phyloP scores from a whole-genome alignment of 2,888 invertebrate genomes.

The Melipona bicolor region DNA sequence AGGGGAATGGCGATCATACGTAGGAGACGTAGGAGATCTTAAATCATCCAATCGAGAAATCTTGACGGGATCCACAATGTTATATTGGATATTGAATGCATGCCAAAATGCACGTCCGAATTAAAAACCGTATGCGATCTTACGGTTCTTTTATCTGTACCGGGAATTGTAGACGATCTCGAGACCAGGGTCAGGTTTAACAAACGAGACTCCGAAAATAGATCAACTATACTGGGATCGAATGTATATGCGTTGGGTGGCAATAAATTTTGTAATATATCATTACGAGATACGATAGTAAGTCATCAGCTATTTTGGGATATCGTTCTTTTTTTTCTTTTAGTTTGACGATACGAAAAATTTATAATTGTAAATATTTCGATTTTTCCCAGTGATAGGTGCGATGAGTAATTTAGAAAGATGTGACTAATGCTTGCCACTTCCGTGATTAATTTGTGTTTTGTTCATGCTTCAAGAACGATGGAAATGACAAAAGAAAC shows the following conservation, averaged over 20 bases:
- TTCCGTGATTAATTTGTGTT: not conserved
- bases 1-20: not conserved
- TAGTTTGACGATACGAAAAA: not conserved
- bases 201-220: constrained; percentile 20
- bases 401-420: not conserved
- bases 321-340: not conserved
- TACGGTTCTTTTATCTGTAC: constrained; percentile 50
- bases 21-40: not conserved
- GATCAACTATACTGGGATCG: constrained; percentile 10
- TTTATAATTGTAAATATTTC: not conserved
- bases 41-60: constrained; percentile 19
- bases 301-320: not conserved
- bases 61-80: constrained; percentile 20
- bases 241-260: not conserved
- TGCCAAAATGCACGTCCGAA: constrained; percentile 30
- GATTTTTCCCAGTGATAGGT: not conserved
- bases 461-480: not conserved
- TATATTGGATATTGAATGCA: constrained; percentile 30
- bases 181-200: constrained; percentile 11
- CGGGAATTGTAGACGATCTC: constrained; percentile 34
- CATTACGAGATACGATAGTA: not conserved
- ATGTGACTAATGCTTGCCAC: not conserved
- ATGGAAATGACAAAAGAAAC: not conserved
- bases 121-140: constrained; percentile 44
- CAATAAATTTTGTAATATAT: constrained; percentile 9